A percentile compares a stretch with the other conserved stretches of the same genome.
Evolutionary conservation across 1,140 invertebrate genomes (phyloP).

Genomic region (Eueides isabella): DNA sequence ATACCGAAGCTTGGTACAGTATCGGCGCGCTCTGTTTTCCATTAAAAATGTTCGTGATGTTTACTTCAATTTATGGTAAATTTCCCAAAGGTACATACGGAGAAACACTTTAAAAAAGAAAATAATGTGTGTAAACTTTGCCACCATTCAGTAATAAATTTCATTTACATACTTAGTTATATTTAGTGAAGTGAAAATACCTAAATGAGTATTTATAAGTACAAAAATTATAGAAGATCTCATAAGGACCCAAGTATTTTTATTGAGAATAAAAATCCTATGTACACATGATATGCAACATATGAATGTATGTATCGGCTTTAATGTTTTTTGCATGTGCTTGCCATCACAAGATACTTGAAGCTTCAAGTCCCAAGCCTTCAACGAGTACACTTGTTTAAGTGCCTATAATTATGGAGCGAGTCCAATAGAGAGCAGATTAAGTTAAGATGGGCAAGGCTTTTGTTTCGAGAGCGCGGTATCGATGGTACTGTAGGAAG

Average conservation of each 20-base stretch:
- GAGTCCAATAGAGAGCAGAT: no score
- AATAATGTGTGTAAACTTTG: background rate
- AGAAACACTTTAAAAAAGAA: background rate
- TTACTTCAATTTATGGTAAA: background rate
- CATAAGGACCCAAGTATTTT: background rate
- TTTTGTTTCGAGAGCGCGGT: no score
- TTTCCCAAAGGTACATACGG: background rate
- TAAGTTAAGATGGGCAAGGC: no score
- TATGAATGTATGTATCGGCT: no score
- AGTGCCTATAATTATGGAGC: no score
- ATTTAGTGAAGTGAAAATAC: background rate
- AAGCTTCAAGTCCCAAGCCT: no score
- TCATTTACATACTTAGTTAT: background rate
- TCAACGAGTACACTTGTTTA: no score
- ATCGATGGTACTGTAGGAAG: no score
- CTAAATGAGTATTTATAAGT: background rate
- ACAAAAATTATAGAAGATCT: background rate
- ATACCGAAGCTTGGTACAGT: background rate
- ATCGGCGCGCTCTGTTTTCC: slow-evolving; percentile 8
- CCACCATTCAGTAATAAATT: background rate
- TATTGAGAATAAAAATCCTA: no score
- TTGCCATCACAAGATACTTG: no score
- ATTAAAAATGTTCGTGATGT: slow-evolving; percentile 8
- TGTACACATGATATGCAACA: no score
- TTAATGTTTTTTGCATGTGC: no score